Conservation (phyloP, 2,113 vertebrate genomes). For the Scytalopus superciliaris region DNA sequence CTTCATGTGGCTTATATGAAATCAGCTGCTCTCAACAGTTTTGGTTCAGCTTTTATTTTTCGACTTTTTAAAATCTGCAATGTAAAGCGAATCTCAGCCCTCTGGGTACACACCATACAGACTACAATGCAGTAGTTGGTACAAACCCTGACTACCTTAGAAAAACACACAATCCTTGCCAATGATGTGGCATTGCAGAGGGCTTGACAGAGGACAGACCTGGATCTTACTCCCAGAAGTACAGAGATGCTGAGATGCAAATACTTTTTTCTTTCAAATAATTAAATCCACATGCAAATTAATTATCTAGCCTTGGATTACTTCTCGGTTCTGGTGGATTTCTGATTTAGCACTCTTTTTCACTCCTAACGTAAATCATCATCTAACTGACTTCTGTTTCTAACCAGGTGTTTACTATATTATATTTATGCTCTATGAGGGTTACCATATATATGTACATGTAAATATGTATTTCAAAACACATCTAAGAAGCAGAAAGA, state of each 20-base stretch:
- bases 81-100: not conserved
- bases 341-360: not conserved
- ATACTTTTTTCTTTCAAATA: not conserved
- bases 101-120: not conserved
- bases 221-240: not conserved
- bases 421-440: not conserved
- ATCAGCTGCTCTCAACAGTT: not conserved
- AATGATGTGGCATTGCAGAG: not conserved
- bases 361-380: not conserved
- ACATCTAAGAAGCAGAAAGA: not conserved
- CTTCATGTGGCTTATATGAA: not conserved
- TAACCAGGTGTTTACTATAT: not conserved
- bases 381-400: not conserved
- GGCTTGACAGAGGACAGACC: not conserved
- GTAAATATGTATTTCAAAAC: not conserved
- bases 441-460: not conserved
- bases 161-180: not conserved
- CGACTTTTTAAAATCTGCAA: not conserved
- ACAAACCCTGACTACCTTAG: not conserved
- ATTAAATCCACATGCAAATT: not conserved
- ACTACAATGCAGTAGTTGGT: not conserved
- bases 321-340: not conserved
- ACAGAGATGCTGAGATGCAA: not conserved
- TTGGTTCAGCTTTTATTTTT: not conserved
- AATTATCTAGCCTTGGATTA: not conserved